Base-by-base conservation (phyloP, 1,140 invertebrate genomes). In the Theocolax elegans region DNA sequence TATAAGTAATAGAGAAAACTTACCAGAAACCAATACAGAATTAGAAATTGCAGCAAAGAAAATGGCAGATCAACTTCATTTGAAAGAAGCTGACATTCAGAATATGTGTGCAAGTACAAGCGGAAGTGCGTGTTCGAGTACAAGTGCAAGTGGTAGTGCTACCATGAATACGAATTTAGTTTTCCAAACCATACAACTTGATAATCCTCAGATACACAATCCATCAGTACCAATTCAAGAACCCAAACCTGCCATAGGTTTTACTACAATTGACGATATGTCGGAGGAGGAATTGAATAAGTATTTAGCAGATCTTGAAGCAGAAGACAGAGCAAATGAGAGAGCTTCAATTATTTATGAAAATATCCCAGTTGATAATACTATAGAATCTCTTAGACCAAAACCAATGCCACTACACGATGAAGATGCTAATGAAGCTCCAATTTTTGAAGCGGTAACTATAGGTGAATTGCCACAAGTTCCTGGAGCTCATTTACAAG, bases 231-330 rank as follows among this genome's bases (percentile, higher is more conserved):
- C 64, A 53, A 31, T 40, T 56, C 31, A 72, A 21, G 66, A 77
- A 19, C 17, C 63, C 8, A 78, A 75, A 75, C 63, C 74, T 19
- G 56, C 73, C 1, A 49, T 80, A 70, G 74, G 76, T 48, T 87
- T 88, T 75, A 78, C 80, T 65, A 77, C 79, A 44, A 83, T 86
- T 31, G 76, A 85, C 12, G 83, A 89, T 70, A 75, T 90, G 44
- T 87, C 86, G 40, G 90, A 90, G 62, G 84, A 84, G 46, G 88
- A 90, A 74, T 75, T 91, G n/a, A 86, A 85, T 49, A 83, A 87
- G 40, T 89, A 89, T 79, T 81, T 91, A 42, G 83, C 87, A 2
- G 85, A 89, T 59, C 76, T 90, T n/a, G 88, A 89, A 62, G 80
- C 80, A 25, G 78, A 87, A 21, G 86, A 88, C 62, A 75, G 75